A percentile compares a stretch with the other conserved stretches of the same genome.
Conservation (phyloP, 2,888 invertebrate genomes). For the Aphidoletes aphidimyza region DNA sequence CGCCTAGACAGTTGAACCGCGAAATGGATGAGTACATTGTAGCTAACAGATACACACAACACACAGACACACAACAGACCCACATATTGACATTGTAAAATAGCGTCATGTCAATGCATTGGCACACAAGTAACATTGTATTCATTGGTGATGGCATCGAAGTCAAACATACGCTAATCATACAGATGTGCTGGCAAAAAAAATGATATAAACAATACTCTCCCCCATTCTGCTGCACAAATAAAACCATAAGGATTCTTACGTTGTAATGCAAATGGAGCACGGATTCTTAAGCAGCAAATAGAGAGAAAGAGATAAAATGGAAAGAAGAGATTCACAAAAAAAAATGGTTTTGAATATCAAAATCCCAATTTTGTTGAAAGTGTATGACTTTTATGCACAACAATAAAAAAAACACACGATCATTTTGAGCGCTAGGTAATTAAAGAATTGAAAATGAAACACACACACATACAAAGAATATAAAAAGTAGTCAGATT, state of each 20-base stretch:
- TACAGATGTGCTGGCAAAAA: slow-evolving; percentile 43
- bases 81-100: slow-evolving; percentile 27
- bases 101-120: slow-evolving; percentile 27
- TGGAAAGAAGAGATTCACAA: not conserved
- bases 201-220: slow-evolving; percentile 7
- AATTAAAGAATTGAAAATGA: no score
- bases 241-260: no score
- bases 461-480: no score
- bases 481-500: no score
- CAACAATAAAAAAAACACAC: not conserved
- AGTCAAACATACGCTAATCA: slow-evolving; percentile 50
- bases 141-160: not conserved
- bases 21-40: slow-evolving; percentile 26
- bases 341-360: slow-evolving; percentile 31
- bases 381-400: not conserved
- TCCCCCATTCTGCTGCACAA: not conserved
- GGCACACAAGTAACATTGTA: not conserved
- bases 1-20: slow-evolving; percentile 33
- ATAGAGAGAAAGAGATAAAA: no score
- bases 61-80: not conserved
- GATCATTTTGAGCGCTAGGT: not conserved
- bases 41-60: no score
- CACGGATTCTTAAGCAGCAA: no score
- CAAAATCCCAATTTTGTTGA: slow-evolving; percentile 4
- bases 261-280: no score